phyloP scores from a whole-genome alignment of 1,140 invertebrate genomes.

The Drosophila tristis region DNA sequence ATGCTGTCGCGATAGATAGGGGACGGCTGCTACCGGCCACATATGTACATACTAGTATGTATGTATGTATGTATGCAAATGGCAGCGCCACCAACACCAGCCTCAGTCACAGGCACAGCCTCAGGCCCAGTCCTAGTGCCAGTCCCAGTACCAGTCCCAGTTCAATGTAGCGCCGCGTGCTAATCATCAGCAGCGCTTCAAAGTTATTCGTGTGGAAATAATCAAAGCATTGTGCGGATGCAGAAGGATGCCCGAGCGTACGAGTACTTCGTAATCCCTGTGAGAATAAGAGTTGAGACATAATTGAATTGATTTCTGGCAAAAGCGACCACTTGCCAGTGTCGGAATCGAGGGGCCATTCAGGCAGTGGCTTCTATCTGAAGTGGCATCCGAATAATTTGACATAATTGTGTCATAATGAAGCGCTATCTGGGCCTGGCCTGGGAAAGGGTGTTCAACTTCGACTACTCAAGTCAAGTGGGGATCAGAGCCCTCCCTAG shows the following conservation, averaged over 20 bases:
- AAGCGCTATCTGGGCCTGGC: constrained; percentile 39
- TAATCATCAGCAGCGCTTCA: constrained; percentile 77
- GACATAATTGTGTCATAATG: constrained; percentile 77
- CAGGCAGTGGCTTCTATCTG: constrained; percentile 14
- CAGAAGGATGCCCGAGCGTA: not conserved
- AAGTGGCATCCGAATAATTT: constrained; percentile 71
- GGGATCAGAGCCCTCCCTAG: not conserved
- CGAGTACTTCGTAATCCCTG: constrained; percentile 49
- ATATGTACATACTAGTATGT: constrained; percentile 7
- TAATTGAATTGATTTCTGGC: constrained; percentile 72
- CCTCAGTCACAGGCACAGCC: not conserved
- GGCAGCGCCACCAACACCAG: not conserved
- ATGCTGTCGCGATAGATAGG: constrained; percentile 38
- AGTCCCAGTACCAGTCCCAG: too few relatives aligned
- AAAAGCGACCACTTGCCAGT: constrained; percentile 67
- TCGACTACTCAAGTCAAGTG: constrained; percentile 67
- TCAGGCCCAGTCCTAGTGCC: too few relatives aligned
- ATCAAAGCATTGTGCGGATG: constrained; percentile 64
- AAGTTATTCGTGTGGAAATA: constrained; percentile 74
- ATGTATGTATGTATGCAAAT: constrained; percentile 9
- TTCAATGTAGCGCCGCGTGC: constrained; percentile 40
- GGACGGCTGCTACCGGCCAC: constrained; percentile 11
- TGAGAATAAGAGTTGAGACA: constrained; percentile 49
- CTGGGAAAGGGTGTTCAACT: constrained; percentile 39
- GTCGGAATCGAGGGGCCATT: constrained; percentile 16